Percentiles rank a stretch among this genome's conserved stretches.
Conservation (phyloP, 2,797 vertebrate species). For the Margarornis squamiger region DNA sequence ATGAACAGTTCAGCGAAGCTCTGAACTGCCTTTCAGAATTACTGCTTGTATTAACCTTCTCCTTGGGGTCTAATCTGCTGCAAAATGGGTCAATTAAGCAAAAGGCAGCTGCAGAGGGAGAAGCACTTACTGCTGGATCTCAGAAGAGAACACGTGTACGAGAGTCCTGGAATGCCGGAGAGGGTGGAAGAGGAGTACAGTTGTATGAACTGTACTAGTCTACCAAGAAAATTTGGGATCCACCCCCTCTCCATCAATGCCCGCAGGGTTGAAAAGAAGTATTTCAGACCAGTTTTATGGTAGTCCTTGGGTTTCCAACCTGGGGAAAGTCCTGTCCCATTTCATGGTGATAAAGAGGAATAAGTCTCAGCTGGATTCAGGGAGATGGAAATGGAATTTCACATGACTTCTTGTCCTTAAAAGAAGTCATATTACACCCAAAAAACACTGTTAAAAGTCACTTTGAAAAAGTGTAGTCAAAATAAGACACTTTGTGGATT, state of each 20-base stretch:
- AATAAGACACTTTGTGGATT: not conserved
- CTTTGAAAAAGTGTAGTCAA: not conserved
- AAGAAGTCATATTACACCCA: not conserved
- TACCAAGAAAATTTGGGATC: not conserved
- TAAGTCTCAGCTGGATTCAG: not conserved
- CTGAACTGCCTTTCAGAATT: not conserved
- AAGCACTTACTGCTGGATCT: not conserved
- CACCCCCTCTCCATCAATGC: not conserved
- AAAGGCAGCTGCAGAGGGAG: slow-evolving; percentile 12
- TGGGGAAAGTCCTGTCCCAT: not conserved
- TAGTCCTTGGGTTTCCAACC: not conserved
- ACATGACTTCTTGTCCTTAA: not conserved
- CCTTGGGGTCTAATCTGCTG: slow-evolving; percentile 8
- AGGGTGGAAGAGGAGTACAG: not conserved
- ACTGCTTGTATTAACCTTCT: not conserved
- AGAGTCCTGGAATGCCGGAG: not conserved
- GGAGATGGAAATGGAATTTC: not conserved
- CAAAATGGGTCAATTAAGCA: slow-evolving; percentile 5
- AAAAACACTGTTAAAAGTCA: not conserved
- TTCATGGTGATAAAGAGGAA: not conserved
- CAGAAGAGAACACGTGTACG: not conserved
- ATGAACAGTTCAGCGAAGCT: not conserved
- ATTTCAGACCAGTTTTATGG: not conserved
- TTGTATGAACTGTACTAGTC: not conserved
- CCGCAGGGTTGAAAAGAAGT: not conserved